Conservation (phyloP, 2,113 vertebrate genomes). For the Chionodraco myersi region DNA sequence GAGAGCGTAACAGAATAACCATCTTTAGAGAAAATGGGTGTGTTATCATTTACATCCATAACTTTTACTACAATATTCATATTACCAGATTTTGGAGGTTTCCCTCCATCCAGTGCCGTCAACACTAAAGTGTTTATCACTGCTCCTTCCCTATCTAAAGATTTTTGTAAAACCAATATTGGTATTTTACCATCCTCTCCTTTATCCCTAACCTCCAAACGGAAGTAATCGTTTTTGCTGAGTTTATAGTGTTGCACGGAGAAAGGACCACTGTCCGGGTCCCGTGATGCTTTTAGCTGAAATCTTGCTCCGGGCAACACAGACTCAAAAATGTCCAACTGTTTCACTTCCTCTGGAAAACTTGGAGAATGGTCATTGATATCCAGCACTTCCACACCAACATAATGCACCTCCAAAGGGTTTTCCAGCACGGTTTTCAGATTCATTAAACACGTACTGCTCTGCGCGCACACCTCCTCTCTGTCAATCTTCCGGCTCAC, state of each 20-base stretch:
- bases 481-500: too few species aligned
- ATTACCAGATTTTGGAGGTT: slow-evolving; percentile 60
- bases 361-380: slow-evolving; percentile 84
- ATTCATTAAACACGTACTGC: slow-evolving; percentile 59
- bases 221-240: slow-evolving; percentile 70
- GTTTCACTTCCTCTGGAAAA: slow-evolving; percentile 72
- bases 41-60: slow-evolving; percentile 74
- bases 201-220: slow-evolving; percentile 72
- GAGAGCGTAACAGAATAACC: slow-evolving; percentile 53
- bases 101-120: slow-evolving; percentile 33
- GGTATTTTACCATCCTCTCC: slow-evolving; percentile 73
- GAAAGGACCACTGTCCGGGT: slow-evolving; percentile 81
- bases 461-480: too few species aligned
- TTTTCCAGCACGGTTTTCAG: slow-evolving; percentile 78
- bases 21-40: slow-evolving; percentile 63
- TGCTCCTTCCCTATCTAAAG: slow-evolving; percentile 41
- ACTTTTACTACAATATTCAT: slow-evolving; percentile 58
- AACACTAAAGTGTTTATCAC: too few species aligned
- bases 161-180: slow-evolving; percentile 67
- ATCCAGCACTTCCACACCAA: slow-evolving; percentile 84
- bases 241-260: slow-evolving; percentile 82
- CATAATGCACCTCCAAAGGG: slow-evolving; percentile 86
- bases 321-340: slow-evolving; percentile 75
- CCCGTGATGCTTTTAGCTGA: slow-evolving; percentile 77
- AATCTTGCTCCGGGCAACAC: slow-evolving; percentile 75